Conservation (phyloP, 2,888 invertebrate genomes). For the Pseudanteris insignis region DNA sequence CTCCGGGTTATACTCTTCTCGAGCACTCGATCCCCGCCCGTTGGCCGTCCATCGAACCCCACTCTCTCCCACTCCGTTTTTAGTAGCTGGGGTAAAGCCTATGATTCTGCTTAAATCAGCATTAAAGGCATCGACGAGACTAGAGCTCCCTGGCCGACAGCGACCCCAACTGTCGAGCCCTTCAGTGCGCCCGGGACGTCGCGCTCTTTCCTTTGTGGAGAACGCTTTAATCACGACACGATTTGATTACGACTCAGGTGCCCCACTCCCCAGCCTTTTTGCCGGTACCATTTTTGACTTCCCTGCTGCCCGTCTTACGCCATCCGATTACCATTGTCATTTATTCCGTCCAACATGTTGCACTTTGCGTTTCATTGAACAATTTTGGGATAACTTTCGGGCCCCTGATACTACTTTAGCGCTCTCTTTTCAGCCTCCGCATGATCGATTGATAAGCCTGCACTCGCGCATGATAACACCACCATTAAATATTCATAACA, state of each 20-base stretch:
- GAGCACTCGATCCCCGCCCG: background rate
- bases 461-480: no score
- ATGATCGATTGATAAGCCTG: no score
- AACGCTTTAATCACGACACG: conserved; percentile 52
- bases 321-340: conserved; percentile 19
- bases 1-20: conserved; percentile 13
- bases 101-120: conserved; percentile 65
- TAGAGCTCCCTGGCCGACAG: conserved; percentile 53
- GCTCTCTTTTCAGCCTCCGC: conserved; percentile 1
- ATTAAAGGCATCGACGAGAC: conserved; percentile 55
- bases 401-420: no score
- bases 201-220: conserved; percentile 47
- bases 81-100: conserved; percentile 37
- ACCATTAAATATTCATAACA: no score
- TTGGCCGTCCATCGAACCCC: background rate
- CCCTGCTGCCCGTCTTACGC: conserved; percentile 6
- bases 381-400: conserved; percentile 23
- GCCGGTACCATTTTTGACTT: conserved; percentile 8
- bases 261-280: conserved; percentile 9
- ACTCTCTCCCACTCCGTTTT: conserved; percentile 6
- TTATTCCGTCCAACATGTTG: conserved; percentile 53
- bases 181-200: conserved; percentile 25
- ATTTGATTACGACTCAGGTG: conserved; percentile 50
- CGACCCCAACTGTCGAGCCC: conserved; percentile 64
- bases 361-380: conserved; percentile 58